Percentiles rank a stretch among this genome's conserved stretches.
Conservation (phyloP, 2,797 vertebrate genomes). For the Neomorphus geoffroyi region DNA sequence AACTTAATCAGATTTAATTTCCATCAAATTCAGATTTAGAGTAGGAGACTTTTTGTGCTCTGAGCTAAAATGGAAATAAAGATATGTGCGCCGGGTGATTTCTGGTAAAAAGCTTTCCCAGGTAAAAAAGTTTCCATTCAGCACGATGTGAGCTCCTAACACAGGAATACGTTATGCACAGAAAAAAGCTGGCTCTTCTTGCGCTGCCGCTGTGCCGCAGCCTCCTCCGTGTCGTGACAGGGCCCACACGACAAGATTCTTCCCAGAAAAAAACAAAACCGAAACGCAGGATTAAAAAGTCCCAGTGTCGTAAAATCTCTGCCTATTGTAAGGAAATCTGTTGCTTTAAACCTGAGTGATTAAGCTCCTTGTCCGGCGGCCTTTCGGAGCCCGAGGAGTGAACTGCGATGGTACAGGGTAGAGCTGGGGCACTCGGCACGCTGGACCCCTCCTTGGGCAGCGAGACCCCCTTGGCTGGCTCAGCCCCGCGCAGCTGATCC, state of each 20-base stretch:
- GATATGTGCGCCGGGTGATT: neutral
- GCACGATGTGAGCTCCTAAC: neutral
- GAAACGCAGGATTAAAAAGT: neutral
- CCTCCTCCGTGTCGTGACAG: neutral
- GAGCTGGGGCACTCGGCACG: neutral
- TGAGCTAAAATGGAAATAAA: constrained; percentile 1
- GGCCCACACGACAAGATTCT: neutral
- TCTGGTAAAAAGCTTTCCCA: constrained; percentile 2
- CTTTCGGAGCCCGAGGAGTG: neutral
- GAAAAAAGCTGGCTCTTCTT: neutral
- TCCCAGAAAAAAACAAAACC: neutral
- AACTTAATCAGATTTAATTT: neutral
- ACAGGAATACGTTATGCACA: neutral
- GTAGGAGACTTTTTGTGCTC: neutral
- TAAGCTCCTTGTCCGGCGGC: neutral
- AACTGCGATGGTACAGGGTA: fast-evolving
- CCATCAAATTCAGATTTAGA: neutral
- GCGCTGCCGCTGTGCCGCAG: neutral
- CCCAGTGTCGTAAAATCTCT: neutral
- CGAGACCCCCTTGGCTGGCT: neutral
- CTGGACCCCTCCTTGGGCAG: neutral
- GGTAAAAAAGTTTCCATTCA: neutral
- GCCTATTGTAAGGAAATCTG: neutral
- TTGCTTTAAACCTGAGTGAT: neutral
- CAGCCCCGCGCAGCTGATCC: neutral